Evolutionary conservation across 2,888 invertebrate genomes (phyloP), one percentile per base, ranked within the genome.

Genomic region (Nephrotoma guestfalica): DNA sequence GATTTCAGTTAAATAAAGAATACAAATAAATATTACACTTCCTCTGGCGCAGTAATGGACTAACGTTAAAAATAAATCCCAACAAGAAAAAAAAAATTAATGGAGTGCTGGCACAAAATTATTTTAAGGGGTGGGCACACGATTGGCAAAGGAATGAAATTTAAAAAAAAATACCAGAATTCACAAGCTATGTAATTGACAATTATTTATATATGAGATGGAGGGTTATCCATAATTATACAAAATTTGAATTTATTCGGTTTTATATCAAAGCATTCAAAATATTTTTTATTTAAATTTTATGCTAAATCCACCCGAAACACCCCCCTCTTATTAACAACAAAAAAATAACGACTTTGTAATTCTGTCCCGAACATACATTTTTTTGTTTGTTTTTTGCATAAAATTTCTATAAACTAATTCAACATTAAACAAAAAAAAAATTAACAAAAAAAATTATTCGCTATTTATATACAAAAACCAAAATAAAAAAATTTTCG

Each of bases 401-500:
- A 71, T 71, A 71, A 71, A 71, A 71, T 71, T 71, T 71, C 71
- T 71, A 71, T 71, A 71, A 43, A 71, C 71, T 71, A 71, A 71
- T 71, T 71, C 71, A 71, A 71, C 71, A 71, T 71, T 30, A 71
- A 9, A 30, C 11, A 57, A 57, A 18, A 18, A 57, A 57, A 57
- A 57, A 57, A 18, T 5, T 5, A 57, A 57, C 6, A 18, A 47
- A 13, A 13, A 47, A 71, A 71, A 71, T 9, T 71, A 30, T 71
- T 30, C 71, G 71, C 71, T 71, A 71, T 71, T 71, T 71, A 71
- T 71, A 71, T 71, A 71, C 71, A 71, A 71, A 71, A 71, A 71
- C 71, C 71, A 71, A 71, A 71, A 71, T 71, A 84, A 41, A 84
- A 84, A 84, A 84, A 84, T 84, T 84, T 84, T 84, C 84, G 84